Evolutionary conservation across 2,888 invertebrate genomes (phyloP).

Genomic region (Diadromus collaris): DNA sequence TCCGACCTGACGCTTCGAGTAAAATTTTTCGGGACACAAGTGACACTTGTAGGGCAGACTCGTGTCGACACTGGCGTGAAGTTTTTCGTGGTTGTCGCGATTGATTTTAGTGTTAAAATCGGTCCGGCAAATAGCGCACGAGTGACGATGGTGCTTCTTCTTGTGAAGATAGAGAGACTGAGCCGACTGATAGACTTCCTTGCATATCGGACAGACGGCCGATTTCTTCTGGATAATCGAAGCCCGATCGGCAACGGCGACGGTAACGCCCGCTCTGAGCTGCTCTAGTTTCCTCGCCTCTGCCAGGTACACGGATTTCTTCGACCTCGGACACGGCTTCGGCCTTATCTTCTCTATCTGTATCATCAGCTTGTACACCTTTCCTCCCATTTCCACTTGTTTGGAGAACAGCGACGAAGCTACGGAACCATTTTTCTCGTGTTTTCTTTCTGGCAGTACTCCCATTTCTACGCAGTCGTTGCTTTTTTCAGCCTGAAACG

Average conservation of each 20-base stretch:
- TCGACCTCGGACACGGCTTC: slow-evolving; percentile 70
- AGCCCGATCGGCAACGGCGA: not conserved
- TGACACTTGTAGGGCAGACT: slow-evolving; percentile 73
- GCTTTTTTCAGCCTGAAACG: slow-evolving; percentile 39
- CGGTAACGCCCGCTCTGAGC: slow-evolving; percentile 59
- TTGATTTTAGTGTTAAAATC: slow-evolving; percentile 65
- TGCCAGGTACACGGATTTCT: slow-evolving; percentile 53
- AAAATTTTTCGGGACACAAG: slow-evolving; percentile 70
- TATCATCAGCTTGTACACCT: slow-evolving; percentile 71
- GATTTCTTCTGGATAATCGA: slow-evolving; percentile 55
- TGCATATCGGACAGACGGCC: slow-evolving; percentile 68
- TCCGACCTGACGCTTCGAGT: slow-evolving; percentile 67
- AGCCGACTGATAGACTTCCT: slow-evolving; percentile 61
- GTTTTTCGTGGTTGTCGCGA: slow-evolving; percentile 67
- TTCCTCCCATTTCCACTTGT: slow-evolving; percentile 43
- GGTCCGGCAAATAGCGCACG: slow-evolving; percentile 72
- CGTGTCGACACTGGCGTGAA: slow-evolving; percentile 71
- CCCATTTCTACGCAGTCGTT: slow-evolving; percentile 44
- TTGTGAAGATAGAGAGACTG: slow-evolving; percentile 67
- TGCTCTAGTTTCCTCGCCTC: slow-evolving; percentile 42
- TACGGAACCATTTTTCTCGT: slow-evolving; percentile 37
- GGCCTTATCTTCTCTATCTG: slow-evolving; percentile 74
- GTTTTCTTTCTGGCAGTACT: slow-evolving; percentile 4
- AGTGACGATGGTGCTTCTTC: slow-evolving; percentile 72
- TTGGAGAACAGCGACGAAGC: slow-evolving; percentile 35